Evolutionary conservation across 2,797 vertebrate genomes (phyloP).

Genomic region (Spatula clypeata): DNA sequence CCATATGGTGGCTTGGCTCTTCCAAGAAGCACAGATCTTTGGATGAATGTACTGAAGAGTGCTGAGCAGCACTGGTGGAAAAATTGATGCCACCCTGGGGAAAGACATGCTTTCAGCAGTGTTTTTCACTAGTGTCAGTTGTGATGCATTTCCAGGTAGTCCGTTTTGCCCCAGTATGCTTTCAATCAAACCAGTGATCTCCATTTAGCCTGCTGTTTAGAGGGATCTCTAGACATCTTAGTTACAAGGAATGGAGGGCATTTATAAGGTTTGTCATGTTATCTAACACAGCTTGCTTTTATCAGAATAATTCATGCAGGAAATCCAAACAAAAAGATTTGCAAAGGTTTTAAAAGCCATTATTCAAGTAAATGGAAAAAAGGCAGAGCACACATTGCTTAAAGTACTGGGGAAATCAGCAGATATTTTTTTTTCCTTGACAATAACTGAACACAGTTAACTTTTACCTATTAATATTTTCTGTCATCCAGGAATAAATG

Average conservation of each 20-base stretch:
- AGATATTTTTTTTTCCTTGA: slow-evolving; percentile 32
- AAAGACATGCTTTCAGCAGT: slow-evolving; percentile 20
- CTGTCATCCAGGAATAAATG: background rate
- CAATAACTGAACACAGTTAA: background rate
- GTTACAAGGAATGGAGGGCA: background rate
- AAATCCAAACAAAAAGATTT: slow-evolving; percentile 67
- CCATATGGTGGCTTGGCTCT: slow-evolving; percentile 43
- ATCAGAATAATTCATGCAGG: background rate
- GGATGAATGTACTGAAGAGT: background rate
- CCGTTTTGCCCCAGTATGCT: slow-evolving; percentile 49
- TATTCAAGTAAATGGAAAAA: slow-evolving; percentile 65
- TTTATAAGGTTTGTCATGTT: slow-evolving; percentile 21
- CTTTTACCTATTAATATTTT: background rate
- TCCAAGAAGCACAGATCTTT: background rate
- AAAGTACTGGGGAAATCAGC: background rate
- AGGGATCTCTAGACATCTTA: slow-evolving; percentile 15
- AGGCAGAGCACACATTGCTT: background rate
- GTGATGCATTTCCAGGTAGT: slow-evolving; percentile 37
- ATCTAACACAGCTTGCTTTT: slow-evolving; percentile 31
- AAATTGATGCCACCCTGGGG: background rate
- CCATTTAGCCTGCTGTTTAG: slow-evolving; percentile 61
- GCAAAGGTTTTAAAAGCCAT: slow-evolving; percentile 49
- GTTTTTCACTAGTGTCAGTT: slow-evolving; percentile 41
- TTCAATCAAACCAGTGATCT: slow-evolving; percentile 53
- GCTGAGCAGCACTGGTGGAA: background rate